phyloP scores from a whole-genome alignment of 1,140 invertebrate species.

The Elymnias hypermnestra region DNA sequence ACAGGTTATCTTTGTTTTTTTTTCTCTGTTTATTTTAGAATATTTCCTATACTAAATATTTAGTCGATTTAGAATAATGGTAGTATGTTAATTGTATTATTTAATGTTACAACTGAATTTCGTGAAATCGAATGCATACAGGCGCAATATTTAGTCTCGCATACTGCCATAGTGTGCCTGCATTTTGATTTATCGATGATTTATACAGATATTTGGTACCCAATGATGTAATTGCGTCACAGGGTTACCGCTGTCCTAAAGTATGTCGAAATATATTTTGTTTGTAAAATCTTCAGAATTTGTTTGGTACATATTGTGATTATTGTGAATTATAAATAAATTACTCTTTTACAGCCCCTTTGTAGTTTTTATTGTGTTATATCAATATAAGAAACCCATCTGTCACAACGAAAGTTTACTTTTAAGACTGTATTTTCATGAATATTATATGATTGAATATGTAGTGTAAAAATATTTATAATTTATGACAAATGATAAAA shows the following conservation, averaged over 20 bases:
- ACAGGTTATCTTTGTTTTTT: constrained; percentile 33
- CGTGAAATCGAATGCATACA: constrained; percentile 33
- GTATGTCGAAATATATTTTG: constrained; percentile 31
- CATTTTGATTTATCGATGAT: background rate
- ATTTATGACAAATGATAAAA: too few relatives aligned
- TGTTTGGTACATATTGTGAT: constrained; percentile 53
- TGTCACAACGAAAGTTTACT: too few relatives aligned
- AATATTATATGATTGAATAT: too few relatives aligned
- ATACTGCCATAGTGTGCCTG: constrained; percentile 4
- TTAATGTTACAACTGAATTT: constrained; percentile 64
- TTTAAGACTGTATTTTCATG: too few relatives aligned
- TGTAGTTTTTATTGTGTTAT: constrained; percentile 5
- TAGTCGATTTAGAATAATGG: constrained; percentile 69
- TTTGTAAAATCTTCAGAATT: constrained; percentile 53
- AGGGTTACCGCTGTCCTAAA: constrained; percentile 36
- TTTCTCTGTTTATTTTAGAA: constrained; percentile 57
- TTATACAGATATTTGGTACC: constrained; percentile 21
- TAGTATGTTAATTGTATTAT: constrained; percentile 72
- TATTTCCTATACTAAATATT: constrained; percentile 66
- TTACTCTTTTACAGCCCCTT: constrained; percentile 60
- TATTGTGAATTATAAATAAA: constrained; percentile 71
- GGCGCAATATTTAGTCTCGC: background rate
- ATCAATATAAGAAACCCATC: too few relatives aligned
- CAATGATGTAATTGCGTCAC: constrained; percentile 41
- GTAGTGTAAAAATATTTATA: too few relatives aligned